Conservation (phyloP, 2,113 vertebrate species). For the Bubo scandiacus region DNA sequence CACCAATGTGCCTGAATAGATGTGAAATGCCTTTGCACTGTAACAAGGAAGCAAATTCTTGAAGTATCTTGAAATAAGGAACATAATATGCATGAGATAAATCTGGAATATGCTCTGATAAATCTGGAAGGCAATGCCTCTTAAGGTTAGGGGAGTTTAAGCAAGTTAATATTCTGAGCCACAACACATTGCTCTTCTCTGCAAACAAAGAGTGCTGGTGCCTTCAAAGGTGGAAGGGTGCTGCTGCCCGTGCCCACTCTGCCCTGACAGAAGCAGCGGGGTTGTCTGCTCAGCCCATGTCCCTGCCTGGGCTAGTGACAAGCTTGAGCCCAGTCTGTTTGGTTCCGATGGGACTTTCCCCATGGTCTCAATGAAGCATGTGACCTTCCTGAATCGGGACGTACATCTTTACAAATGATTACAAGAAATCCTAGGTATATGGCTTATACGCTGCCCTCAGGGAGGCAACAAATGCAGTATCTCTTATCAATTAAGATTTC, state of each 20-base stretch:
- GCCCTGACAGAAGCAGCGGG: neutral
- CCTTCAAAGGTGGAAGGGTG: accelerated
- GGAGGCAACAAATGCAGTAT: neutral
- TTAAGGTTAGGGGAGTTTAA: neutral
- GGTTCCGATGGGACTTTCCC: neutral
- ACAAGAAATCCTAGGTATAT: neutral
- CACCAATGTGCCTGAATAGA: neutral
- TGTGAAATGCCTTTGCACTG: neutral
- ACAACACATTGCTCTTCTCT: neutral
- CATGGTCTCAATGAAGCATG: neutral
- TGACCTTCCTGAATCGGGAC: neutral
- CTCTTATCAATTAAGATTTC: neutral
- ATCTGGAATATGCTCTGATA: neutral
- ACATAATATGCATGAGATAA: neutral
- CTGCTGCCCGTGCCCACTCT: accelerated
- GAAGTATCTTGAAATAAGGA: neutral
- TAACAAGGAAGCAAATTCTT: neutral
- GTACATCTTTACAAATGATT: accelerated
- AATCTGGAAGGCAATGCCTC: neutral
- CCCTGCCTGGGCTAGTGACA: neutral
- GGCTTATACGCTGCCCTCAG: neutral
- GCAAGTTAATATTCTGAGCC: neutral
- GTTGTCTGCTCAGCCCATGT: neutral
- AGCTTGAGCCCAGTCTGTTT: neutral
- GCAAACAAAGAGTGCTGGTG: neutral